Evolutionary conservation across 2,888 invertebrate species (phyloP).

Genomic region (Acronicta aceris): DNA sequence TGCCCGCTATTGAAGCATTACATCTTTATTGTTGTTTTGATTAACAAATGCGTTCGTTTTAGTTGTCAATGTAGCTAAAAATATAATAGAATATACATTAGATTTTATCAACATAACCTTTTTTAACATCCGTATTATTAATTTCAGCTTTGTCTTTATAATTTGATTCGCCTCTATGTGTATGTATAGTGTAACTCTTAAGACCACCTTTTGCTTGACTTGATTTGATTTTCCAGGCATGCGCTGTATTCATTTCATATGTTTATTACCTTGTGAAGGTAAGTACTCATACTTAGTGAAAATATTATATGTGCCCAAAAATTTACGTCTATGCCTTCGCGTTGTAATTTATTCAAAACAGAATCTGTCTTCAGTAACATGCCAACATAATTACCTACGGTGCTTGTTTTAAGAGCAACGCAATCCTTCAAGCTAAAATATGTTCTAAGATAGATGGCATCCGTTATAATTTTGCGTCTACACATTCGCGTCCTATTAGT

Average conservation of each 20-base stretch:
- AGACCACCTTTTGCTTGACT: neutral
- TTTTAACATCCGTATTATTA: neutral
- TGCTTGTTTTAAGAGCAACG: slow-evolving; percentile 32
- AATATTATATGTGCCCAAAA: slow-evolving; percentile 12
- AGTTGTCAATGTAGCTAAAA: slow-evolving; percentile 20
- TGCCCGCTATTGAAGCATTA: slow-evolving; percentile 74
- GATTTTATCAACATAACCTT: slow-evolving; percentile 4
- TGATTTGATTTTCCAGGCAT: neutral
- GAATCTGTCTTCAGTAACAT: slow-evolving; percentile 26
- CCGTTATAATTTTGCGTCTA: slow-evolving; percentile 67
- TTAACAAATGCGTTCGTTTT: slow-evolving; percentile 44
- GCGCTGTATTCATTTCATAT: slow-evolving; percentile 1
- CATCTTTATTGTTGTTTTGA: slow-evolving; percentile 58
- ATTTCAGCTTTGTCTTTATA: neutral
- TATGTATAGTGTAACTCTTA: neutral
- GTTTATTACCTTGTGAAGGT: slow-evolving; percentile 5
- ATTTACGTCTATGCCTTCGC: slow-evolving; percentile 7
- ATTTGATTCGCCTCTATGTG: neutral
- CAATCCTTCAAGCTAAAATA: slow-evolving; percentile 33
- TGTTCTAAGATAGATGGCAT: slow-evolving; percentile 54
- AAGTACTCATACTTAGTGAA: neutral
- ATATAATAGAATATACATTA: no score
- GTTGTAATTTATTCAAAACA: slow-evolving; percentile 36
- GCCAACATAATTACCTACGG: slow-evolving; percentile 32
- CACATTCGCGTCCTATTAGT: slow-evolving; percentile 69